Base-by-base conservation (phyloP, 2,113 vertebrate genomes). In the Irena cyanogastra region DNA sequence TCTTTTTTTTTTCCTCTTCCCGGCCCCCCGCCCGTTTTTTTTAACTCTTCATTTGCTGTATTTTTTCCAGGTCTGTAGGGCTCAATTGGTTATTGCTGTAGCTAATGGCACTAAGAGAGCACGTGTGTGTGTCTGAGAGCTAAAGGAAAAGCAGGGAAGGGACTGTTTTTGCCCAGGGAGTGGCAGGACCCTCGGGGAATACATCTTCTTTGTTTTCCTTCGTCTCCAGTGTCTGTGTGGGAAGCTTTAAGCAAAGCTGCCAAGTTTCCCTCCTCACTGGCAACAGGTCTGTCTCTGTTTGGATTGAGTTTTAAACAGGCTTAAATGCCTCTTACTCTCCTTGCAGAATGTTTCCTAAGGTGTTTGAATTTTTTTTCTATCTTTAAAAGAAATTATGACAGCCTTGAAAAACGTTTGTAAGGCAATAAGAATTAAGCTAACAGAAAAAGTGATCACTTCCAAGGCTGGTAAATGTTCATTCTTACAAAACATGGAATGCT, bases 41-140 rank as follows among this genome's bases (percentile, higher is more conserved):
- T 87, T 68, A 91, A 87, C 89, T 95, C 84, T 95, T 94, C 13
- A 30, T 74, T 96, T 97, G 84, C 96, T 96, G 95, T 95, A 77
- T 90, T 89, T 96, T 97, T 96, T 90, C 72, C 81, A 82, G n/a
- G 27, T 27, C 77, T 72, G 78, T 92, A 80, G 82, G 90, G 83
- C 89, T 94, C 83, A 65, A 61, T 65, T 90, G 90, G 85, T 57
- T 91, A 52, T 81, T 93, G 89, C 79, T 79, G 24, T 91, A 94
- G 81, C 93, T 87, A 33, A 61, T 22, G 16, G 44, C 37, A 53
- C 47, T 59, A 50, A 83, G 59, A 83, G 45, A 45, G 53, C 12
- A 0, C 49, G 50, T 47, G 71, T 22, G 4, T 24, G 26, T 56
- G 37, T 60, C 47, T n/a, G 44, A 71, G 76, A 89, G 41, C 83